Base-by-base conservation (phyloP, 2,797 vertebrate genomes). In the Mormyrops boulengeri region DNA sequence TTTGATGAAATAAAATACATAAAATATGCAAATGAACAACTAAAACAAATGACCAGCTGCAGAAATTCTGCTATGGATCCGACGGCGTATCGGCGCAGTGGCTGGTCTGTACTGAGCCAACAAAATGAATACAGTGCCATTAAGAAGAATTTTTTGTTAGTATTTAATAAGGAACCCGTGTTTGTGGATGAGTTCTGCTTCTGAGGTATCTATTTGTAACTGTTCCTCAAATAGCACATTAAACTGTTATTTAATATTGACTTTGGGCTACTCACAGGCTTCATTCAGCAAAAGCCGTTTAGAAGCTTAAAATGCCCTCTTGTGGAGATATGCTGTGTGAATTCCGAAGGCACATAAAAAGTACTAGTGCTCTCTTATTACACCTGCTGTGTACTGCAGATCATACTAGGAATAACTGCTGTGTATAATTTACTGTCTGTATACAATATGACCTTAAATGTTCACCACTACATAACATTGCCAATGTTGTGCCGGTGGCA, bases 241-340 rank as follows among this genome's bases (percentile, higher is more conserved):
- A 80, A 12, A 73, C 26, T 73, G 66, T 77, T 77, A 44, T 50
- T 84, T 50, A 11, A 50, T 19, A 50, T 50, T 50, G 47, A 85
- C 47, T 49, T 50, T 30, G n/a, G 82, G 47, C 82, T 50, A 1
- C 8, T 50, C 14, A 19, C 14, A 1, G 14, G 73, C 73, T 44
- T 80, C 69, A 41, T 41, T 77, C 38, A 85, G 41, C n/a, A 50
- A 50, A 4, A 22, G 11, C 47, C 50, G 82, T 49, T 47, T 49
- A 85, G 47, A 85, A 22, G 47, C 9, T 85, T 50, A 50, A 85
- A 85, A 80, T 80, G 73, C 73, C 73, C 73, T 80, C 73, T 80
- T 41, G 73, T 80, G 73, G 82, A 47, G 41, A 47, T 11, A 22
- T 85, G n/a, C 47, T 49, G 47, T 85, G n/a, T 47, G 41, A 85